phyloP scores from a whole-genome alignment of 2,797 vertebrate genomes.

The Cynopterus sphinx region DNA sequence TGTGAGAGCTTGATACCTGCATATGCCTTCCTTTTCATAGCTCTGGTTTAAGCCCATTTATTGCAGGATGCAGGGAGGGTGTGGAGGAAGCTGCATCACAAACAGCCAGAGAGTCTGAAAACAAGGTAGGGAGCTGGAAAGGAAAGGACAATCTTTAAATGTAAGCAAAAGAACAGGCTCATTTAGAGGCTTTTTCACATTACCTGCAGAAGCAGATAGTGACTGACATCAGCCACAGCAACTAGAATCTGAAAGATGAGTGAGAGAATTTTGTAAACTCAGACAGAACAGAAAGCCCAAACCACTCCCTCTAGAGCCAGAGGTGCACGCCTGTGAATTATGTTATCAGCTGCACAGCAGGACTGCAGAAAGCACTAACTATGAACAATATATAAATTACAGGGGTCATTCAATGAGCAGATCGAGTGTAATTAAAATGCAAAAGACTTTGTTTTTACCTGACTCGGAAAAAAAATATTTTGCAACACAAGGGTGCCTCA shows the following conservation, averaged over 20 bases:
- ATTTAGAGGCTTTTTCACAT: neutral
- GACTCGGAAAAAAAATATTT: slow-evolving; percentile 71
- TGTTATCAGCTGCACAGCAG: slow-evolving; percentile 86
- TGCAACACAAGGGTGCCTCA: slow-evolving; percentile 69
- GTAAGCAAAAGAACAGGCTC: slow-evolving; percentile 58
- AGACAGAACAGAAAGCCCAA: slow-evolving; percentile 37
- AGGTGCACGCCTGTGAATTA: slow-evolving; percentile 76
- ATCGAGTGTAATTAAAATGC: slow-evolving; percentile 84
- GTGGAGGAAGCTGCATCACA: neutral
- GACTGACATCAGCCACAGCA: slow-evolving; percentile 38
- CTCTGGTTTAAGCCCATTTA: slow-evolving; percentile 22
- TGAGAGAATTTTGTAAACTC: slow-evolving; percentile 58
- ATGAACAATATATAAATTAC: slow-evolving; percentile 86
- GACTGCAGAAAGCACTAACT: slow-evolving; percentile 83
- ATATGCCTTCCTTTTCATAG: neutral
- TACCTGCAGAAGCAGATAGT: slow-evolving; percentile 57
- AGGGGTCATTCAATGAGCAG: slow-evolving; percentile 81
- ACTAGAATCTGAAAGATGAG: slow-evolving; percentile 26
- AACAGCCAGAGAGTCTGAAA: neutral
- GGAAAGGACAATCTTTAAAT: slow-evolving; percentile 20
- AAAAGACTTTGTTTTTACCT: slow-evolving; percentile 81
- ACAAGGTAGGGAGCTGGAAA: neutral
- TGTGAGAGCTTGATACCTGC: neutral
- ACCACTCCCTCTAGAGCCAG: neutral
- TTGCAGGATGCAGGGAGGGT: neutral